A percentile compares a stretch with the other conserved stretches of the same genome.
Conservation (phyloP, 92 coral and sea anemone genomes). For the Anthopleura xanthogrammica region DNA sequence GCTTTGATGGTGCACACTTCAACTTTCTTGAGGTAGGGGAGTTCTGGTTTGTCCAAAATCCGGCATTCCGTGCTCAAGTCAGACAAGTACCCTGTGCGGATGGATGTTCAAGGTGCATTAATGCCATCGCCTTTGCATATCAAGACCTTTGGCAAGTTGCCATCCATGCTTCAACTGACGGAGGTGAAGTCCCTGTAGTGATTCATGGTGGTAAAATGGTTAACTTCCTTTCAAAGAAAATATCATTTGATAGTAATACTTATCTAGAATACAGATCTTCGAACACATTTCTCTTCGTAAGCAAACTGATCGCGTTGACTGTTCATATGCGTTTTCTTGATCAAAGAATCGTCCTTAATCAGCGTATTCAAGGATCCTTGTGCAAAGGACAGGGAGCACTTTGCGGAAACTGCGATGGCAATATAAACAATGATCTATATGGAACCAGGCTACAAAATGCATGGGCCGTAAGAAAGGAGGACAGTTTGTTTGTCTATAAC, state of each 20-base stretch:
- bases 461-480: slow-evolving; percentile 58
- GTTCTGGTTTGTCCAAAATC: slow-evolving; percentile 68
- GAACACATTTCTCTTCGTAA: slow-evolving; percentile 48
- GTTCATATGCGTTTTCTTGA: slow-evolving; percentile 62
- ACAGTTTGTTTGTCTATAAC: slow-evolving; percentile 67
- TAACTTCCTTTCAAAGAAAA: slow-evolving; percentile 44
- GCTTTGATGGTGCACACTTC: slow-evolving; percentile 88
- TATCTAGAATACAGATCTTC: slow-evolving; percentile 70
- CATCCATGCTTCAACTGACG: slow-evolving; percentile 68
- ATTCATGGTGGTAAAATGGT: slow-evolving; percentile 61
- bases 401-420: slow-evolving; percentile 90
- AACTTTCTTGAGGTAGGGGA: slow-evolving; percentile 86
- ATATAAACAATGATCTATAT: slow-evolving; percentile 63
- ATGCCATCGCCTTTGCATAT: slow-evolving; percentile 80
- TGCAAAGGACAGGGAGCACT: slow-evolving; percentile 62
- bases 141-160: slow-evolving; percentile 52
- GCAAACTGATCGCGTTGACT: slow-evolving; percentile 22
- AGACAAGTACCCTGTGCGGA: slow-evolving; percentile 87
- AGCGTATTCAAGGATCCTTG: slow-evolving; percentile 46
- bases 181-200: slow-evolving; percentile 58
- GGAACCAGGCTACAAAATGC: slow-evolving; percentile 50
- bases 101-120: slow-evolving; percentile 80
- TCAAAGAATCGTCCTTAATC: slow-evolving; percentile 50
- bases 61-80: slow-evolving; percentile 69
- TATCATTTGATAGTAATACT: slow-evolving; percentile 40